Percentiles rank a stretch among this genome's conserved stretches.
Evolutionary conservation across 2,797 vertebrate genomes (phyloP).

Genomic region (Etheostoma perlongum): DNA sequence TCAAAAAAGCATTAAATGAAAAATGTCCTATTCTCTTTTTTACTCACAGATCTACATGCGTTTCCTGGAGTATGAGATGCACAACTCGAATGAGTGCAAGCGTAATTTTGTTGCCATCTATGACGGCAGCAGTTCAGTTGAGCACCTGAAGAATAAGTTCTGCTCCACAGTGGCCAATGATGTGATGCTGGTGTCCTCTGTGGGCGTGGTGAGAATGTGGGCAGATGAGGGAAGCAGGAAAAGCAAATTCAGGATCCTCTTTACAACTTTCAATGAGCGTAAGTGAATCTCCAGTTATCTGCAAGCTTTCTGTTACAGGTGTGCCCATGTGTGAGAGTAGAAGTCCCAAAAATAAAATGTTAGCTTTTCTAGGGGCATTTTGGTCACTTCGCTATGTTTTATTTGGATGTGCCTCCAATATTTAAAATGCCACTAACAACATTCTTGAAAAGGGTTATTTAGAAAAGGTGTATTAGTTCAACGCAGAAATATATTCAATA

Average conservation of each 20-base stretch:
- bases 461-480: neutral
- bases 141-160: constrained; percentile 96
- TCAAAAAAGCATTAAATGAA: too few species aligned
- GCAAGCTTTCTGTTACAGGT: neutral
- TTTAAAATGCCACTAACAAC: neutral
- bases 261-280: constrained; percentile 89
- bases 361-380: neutral
- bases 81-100: constrained; percentile 99
- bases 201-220: constrained; percentile 96
- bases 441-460: neutral
- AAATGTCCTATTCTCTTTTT: neutral
- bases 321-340: neutral
- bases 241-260: constrained; percentile 96
- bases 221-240: constrained; percentile 95
- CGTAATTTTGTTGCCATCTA: constrained; percentile 98
- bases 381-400: neutral
- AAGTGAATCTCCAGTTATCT: constrained; percentile 32
- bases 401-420: neutral
- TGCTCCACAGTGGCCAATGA: constrained; percentile 98
- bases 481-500: neutral
- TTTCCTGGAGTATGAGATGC: constrained; percentile 98
- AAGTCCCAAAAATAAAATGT: neutral
- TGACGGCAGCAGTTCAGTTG: constrained; percentile 95
- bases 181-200: constrained; percentile 92
- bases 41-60: constrained; percentile 91